phyloP scores from a whole-genome alignment of 2,888 invertebrate genomes.

The Lasioglossum vierecki region DNA sequence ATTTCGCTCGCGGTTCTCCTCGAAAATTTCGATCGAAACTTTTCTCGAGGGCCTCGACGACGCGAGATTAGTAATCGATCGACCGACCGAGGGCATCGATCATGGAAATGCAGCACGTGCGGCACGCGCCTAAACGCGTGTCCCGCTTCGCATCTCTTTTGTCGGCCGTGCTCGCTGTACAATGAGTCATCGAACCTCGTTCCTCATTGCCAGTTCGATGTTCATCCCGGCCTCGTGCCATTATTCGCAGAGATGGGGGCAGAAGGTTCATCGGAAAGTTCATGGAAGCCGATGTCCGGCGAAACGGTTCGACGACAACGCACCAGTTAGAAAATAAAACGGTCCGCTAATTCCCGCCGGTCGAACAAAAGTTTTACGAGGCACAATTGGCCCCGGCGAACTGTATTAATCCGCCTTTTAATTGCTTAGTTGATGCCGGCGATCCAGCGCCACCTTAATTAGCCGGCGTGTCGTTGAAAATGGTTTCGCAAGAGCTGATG shows the following conservation, averaged over 20 bases:
- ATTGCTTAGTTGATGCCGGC: conserved; percentile 19
- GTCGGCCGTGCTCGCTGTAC: conserved; percentile 9
- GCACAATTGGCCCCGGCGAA: conserved; percentile 9
- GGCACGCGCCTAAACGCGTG: conserved; percentile 56
- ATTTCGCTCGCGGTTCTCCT: not conserved
- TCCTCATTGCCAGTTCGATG: not conserved
- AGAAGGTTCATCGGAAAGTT: not conserved
- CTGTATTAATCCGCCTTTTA: conserved; percentile 27
- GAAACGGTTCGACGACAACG: not conserved
- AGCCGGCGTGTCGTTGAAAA: not conserved
- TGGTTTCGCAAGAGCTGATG: not conserved
- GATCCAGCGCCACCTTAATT: conserved; percentile 21
- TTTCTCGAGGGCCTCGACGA: not conserved
- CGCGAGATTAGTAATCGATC: not conserved
- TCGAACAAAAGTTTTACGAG: not conserved
- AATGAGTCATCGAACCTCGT: conserved; percentile 44
- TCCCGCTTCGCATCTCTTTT: conserved; percentile 30
- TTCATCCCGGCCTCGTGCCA: not conserved
- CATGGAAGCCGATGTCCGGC: not conserved
- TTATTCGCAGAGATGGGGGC: not conserved
- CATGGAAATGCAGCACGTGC: conserved; percentile 44
- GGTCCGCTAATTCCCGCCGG: not conserved
- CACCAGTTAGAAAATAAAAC: not conserved
- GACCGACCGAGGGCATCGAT: conserved; percentile 16
- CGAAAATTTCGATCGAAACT: not conserved